These are phyloP conservation scores for Nephila pilipes DNA, from an alignment of 1,140 invertebrate species.

Conservation along the genomic window DNA sequence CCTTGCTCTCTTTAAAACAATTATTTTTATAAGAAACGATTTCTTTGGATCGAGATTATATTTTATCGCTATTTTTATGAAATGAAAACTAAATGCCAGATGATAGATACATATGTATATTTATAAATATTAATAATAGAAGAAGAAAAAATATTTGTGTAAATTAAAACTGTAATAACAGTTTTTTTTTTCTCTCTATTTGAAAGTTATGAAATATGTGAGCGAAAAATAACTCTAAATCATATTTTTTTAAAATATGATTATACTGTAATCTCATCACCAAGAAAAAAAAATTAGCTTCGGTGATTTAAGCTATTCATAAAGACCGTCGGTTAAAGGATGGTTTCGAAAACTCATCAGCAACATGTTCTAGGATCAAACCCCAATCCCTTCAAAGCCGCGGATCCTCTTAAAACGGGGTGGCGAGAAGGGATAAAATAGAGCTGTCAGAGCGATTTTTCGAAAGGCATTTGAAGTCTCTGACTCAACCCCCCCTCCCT, in stretches of 20 bases:
- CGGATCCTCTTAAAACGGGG: slow-evolving; percentile 1
- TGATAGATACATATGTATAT: too few relatives aligned
- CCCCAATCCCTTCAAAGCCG: slow-evolving; percentile 12
- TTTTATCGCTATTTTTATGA: too few relatives aligned
- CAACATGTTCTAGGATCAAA: slow-evolving; percentile 17
- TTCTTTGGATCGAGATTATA: too few relatives aligned
- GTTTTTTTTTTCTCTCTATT: background rate
- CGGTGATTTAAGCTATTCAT: background rate
- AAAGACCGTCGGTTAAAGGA: background rate
- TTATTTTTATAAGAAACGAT: too few relatives aligned
- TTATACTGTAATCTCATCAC: background rate
- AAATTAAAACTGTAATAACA: background rate
- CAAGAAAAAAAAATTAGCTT: background rate
- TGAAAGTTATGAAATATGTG: background rate
- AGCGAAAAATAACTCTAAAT: background rate
- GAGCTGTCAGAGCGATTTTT: slow-evolving; percentile 40
- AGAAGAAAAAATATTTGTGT: too few relatives aligned
- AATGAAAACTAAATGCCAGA: too few relatives aligned
- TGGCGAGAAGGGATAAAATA: slow-evolving; percentile 18
- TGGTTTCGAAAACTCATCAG: slow-evolving; percentile 36
- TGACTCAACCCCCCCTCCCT: background rate
- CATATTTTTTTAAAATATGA: background rate
- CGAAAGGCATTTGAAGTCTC: background rate
- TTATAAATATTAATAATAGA: too few relatives aligned
- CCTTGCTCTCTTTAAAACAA: too few relatives aligned